phyloP scores from a whole-genome alignment of 2,797 vertebrate species.

The Pangasius larnaudii region DNA sequence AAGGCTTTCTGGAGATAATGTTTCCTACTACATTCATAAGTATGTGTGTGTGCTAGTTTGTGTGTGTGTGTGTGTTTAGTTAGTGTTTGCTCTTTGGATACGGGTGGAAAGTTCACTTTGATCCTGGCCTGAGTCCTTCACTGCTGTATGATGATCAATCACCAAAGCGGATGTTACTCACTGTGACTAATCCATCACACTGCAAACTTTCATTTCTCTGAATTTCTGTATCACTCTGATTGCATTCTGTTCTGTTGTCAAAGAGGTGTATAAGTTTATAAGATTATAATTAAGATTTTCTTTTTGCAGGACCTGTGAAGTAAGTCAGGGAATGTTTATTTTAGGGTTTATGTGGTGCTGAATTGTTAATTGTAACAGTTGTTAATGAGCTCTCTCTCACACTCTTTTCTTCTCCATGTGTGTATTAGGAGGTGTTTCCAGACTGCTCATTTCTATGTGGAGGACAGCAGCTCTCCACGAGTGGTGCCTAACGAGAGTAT shows the following conservation, averaged over 20 bases:
- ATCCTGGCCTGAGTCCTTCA: conserved; percentile 36
- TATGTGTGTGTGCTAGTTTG: background rate
- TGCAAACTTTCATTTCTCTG: background rate
- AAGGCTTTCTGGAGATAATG: conserved; percentile 28
- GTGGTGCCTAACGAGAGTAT: conserved; percentile 90
- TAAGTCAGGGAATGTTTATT: background rate
- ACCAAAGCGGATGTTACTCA: conserved; percentile 45
- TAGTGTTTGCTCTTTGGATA: conserved; percentile 40
- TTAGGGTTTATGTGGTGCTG: background rate
- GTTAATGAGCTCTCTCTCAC: conserved; percentile 21
- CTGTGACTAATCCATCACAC: conserved; percentile 13
- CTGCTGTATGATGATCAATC: conserved; percentile 47
- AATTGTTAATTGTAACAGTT: background rate
- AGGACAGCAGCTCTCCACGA: conserved; percentile 88
- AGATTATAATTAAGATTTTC: background rate
- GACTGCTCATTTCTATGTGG: conserved; percentile 93
- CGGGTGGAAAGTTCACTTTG: conserved; percentile 63
- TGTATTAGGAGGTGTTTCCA: conserved; percentile 92
- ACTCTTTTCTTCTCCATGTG: background rate
- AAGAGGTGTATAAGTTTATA: background rate
- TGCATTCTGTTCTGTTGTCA: background rate
- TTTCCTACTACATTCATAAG: background rate
- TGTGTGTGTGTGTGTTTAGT: conserved; percentile 32
- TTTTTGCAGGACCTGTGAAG: background rate
- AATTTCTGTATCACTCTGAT: background rate